Conservation (phyloP, 35 echinoderm and acorn worm genomes). For the Eucidaris tribuloides region DNA sequence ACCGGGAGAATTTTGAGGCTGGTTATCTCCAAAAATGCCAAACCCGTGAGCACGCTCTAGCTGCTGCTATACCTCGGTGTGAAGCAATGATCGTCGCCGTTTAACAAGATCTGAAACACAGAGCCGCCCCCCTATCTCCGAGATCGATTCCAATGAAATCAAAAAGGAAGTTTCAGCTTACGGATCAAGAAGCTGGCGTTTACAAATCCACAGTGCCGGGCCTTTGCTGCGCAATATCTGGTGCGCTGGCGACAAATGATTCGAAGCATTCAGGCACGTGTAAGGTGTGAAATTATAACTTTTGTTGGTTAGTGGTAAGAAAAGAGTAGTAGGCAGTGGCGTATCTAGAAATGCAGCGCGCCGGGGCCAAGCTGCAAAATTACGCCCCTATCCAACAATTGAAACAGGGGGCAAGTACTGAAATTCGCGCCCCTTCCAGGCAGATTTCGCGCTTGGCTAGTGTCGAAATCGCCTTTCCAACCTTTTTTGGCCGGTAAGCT, state of each 20-base stretch:
- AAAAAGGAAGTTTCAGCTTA: constrained; percentile 57
- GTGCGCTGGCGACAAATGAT: constrained; percentile 43
- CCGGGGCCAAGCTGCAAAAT: too few relatives aligned
- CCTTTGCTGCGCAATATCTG: constrained; percentile 26
- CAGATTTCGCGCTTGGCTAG: too few relatives aligned
- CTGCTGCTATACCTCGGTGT: constrained; percentile 42
- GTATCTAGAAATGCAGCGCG: too few relatives aligned
- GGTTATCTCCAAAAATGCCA: constrained; percentile 35
- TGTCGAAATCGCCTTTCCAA: too few relatives aligned
- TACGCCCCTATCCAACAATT: too few relatives aligned
- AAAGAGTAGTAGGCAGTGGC: too few relatives aligned
- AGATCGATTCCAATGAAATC: constrained; percentile 16
- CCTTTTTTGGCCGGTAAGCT: too few relatives aligned
- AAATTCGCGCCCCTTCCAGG: too few relatives aligned
- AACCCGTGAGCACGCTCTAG: constrained; percentile 40
- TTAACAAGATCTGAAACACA: constrained; percentile 47
- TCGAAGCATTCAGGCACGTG: background rate
- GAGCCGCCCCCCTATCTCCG: constrained; percentile 13
- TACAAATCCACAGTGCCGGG: constrained; percentile 33
- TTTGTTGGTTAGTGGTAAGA: too few relatives aligned
- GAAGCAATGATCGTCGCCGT: constrained; percentile 6
- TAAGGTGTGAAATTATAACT: too few relatives aligned
- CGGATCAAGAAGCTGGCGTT: constrained; percentile 59
- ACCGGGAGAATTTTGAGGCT: constrained; percentile 45
- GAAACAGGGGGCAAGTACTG: too few relatives aligned